Evolutionary conservation across 2,888 invertebrate genomes (phyloP).

Genomic region (Allacma fusca): DNA sequence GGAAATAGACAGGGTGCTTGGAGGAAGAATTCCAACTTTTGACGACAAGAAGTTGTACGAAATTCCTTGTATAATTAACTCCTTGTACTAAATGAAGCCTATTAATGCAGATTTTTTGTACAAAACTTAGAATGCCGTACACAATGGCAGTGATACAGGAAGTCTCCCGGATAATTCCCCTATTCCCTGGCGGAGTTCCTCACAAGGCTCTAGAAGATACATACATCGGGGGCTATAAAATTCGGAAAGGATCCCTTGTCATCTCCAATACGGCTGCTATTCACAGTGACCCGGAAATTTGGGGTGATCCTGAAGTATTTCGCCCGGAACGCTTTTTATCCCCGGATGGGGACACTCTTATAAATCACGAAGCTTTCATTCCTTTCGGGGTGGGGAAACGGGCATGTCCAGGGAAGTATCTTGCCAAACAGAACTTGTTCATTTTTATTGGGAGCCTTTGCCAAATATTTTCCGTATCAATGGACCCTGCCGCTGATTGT

Average conservation of each 20-base stretch:
- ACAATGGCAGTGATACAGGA: background rate
- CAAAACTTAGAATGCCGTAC: background rate
- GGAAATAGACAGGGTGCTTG: slow-evolving; percentile 22
- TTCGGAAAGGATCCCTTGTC: background rate
- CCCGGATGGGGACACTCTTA: background rate
- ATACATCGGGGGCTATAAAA: background rate
- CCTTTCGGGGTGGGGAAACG: slow-evolving; percentile 13
- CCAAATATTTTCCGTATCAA: background rate
- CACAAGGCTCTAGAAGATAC: background rate
- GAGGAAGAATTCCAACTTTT: background rate
- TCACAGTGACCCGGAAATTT: slow-evolving; percentile 22
- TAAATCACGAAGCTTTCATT: slow-evolving; percentile 17
- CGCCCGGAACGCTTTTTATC: slow-evolving; percentile 17
- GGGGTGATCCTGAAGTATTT: slow-evolving; percentile 6
- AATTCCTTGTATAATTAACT: background rate
- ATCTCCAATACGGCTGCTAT: background rate
- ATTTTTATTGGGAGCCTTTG: background rate
- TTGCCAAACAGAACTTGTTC: background rate
- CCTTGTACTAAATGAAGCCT: background rate
- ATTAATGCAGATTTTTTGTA: background rate
- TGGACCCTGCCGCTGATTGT: background rate
- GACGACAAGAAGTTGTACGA: background rate
- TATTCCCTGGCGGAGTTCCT: background rate
- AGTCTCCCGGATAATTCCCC: background rate
- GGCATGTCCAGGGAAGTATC: background rate